Base-by-base conservation (phyloP, 2,797 vertebrate genomes). In the Pogonophryne albipinna region DNA sequence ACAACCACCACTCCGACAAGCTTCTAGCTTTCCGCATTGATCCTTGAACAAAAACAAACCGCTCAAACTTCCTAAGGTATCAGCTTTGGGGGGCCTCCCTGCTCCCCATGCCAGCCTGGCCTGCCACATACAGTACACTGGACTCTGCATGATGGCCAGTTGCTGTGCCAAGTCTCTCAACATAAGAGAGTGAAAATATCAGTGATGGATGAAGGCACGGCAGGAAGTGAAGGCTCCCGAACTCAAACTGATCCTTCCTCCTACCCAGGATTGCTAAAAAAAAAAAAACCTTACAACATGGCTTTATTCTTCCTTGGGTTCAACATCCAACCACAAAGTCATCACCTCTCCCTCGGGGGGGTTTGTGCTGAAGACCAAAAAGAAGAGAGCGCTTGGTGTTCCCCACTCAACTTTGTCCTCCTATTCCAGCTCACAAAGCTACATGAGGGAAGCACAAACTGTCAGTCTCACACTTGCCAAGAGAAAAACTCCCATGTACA, bases 1-100 rank as follows among this genome's bases (percentile, higher is more conserved):
- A 96, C 90, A 95, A 94, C 87, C 91, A 94, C 47, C 95, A 96
- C 91, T 95, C 95, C 0, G 95, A 96, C 78, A 96, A 96, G 78
- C 95, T 96, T 19, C 76, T 95, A 73, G 95, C 95, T 42, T 95
- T 95, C 87, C 95, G 94, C 69, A 94, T 96, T 38, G 93, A 95
- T 84, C 94, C 95, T 4, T 95, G 87, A 95, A 65, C 46, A 4
- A 38, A 19, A 41, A 27, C 38, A 31, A 27, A 27, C 0, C 4
- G 20, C 49, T 19, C 6, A 34, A 64, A 46, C 75, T 61, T 66
- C 56, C 65, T 34, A 66, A 71, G 72, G 79, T 66, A 14, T 79
- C 78, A 50, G 71, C 72, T 70, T 53, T 56, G 66, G 74, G 82
- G 79, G 52, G 41, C 83, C 73, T 80, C 73, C 66, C 17, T 49